Evolutionary conservation across 2,888 invertebrate species (phyloP), one percentile per base, ranked within the genome.

Genomic region (Thecocarcelia acutangulata): DNA sequence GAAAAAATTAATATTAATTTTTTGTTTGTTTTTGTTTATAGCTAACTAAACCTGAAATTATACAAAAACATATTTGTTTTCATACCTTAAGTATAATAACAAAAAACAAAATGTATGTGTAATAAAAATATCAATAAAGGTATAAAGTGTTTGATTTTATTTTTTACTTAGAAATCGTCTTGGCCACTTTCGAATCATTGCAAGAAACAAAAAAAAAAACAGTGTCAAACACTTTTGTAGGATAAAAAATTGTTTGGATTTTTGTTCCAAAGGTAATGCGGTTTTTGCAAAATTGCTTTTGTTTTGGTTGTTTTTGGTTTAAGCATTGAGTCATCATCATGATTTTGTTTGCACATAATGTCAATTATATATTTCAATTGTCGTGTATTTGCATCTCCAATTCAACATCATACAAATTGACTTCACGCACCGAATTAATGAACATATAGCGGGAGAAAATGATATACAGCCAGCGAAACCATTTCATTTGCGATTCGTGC

Each of bases 381-480:
- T 91, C 95, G 86, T 95, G 95, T 82, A 91, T 90, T 88, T 91
- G 94, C 87, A 96, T 92, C 89, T 96, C 96, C 78, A 96, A 91
- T 88, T 96, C 96, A 80, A 96, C 93, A 88, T 96, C 96, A 0
- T 94, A 93, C 15, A 94, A 91, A 88, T 94, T 94, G 86, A 96
- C 93, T 89, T 94, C 93, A 84, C 94, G 93, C 74, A 97, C 92
- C 1, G 97, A 96, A 90, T 98, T 98, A 83, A 98, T 95, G 84
- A 96, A 92, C 92, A 97, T 95, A 89, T 98, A 98, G 70, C 97
- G 93, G 13, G 98, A 98, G 91, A 97, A 96, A 50, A 93, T 88
- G 86, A 98, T 94, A 88, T 98, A 99, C 3, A 99, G 92, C 88
- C 94, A 93, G 73, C 99, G 93, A 91, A 97, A 99, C 99, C 99